Evolutionary conservation across 2,113 vertebrate species (phyloP).

Genomic region (Tragulus kanchil): DNA sequence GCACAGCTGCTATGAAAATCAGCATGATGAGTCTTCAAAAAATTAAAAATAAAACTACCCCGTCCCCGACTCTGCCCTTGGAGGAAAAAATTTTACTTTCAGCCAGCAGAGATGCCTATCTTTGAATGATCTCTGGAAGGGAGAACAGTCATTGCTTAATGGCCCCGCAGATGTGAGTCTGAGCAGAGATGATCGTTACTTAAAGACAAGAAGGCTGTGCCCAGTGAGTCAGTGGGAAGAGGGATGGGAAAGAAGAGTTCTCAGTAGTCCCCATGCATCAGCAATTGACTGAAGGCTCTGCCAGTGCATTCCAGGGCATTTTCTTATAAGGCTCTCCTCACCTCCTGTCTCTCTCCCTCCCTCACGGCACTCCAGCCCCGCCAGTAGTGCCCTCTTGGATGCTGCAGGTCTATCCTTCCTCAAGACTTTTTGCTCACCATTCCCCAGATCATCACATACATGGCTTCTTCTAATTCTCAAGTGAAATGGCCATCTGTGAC

Average conservation of each 20-base stretch:
- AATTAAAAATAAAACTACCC: not conserved
- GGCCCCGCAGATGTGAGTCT: not conserved
- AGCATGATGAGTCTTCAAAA: not conserved
- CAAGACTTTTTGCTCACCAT: accelerated
- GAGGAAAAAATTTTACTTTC: not conserved
- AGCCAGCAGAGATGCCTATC: not conserved
- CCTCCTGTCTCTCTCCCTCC: not conserved
- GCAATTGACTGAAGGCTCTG: not conserved
- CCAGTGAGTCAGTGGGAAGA: no score
- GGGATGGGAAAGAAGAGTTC: not conserved
- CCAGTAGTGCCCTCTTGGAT: not conserved
- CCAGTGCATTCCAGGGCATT: not conserved
- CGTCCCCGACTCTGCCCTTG: not conserved
- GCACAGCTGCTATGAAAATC: not conserved
- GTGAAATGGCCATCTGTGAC: not conserved
- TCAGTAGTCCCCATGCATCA: not conserved
- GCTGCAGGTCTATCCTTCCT: not conserved
- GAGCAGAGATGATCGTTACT: not conserved
- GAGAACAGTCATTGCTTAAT: not conserved
- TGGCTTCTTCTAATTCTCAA: not conserved
- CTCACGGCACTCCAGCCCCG: not conserved
- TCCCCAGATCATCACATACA: not conserved
- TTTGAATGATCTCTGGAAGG: not conserved
- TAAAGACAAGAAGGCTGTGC: not conserved
- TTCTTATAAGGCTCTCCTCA: not conserved